Evolutionary conservation across 2,113 vertebrate genomes (phyloP).

Genomic region (Seriola quinqueradiata): DNA sequence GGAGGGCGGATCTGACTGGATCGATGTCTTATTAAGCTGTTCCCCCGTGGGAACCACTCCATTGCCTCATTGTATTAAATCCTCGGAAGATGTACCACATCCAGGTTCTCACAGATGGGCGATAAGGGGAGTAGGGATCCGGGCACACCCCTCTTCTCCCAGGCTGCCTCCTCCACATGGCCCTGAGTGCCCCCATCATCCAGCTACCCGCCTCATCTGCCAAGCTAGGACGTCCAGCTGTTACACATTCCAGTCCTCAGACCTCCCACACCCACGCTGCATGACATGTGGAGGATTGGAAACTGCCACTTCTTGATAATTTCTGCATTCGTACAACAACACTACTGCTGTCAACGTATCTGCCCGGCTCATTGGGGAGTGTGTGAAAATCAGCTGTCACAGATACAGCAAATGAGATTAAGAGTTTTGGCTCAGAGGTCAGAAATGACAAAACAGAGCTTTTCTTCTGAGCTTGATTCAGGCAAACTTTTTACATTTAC

Average conservation of each 20-base stretch:
- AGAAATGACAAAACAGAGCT: not conserved
- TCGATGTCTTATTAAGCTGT: conserved; percentile 38
- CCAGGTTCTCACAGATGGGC: conserved; percentile 71
- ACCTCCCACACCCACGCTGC: conserved; percentile 72
- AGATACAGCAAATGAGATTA: not conserved
- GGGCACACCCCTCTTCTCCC: conserved; percentile 9
- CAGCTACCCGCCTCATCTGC: conserved; percentile 53
- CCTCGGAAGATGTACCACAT: conserved; percentile 54
- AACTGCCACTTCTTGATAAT: conserved; percentile 19
- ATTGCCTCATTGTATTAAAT: conserved; percentile 69
- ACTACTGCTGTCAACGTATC: not conserved
- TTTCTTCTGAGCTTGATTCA: not conserved
- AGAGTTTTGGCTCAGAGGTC: not conserved
- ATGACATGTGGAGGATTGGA: conserved; percentile 32
- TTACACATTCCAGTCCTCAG: conserved; percentile 73
- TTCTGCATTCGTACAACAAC: conserved; percentile 17
- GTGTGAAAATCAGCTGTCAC: conserved; percentile 2
- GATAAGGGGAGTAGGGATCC: conserved; percentile 20
- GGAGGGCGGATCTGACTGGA: conserved; percentile 45
- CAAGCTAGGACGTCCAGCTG: conserved; percentile 72
- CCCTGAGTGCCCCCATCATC: conserved; percentile 58
- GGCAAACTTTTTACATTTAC: too few species aligned
- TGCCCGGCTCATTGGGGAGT: too few species aligned
- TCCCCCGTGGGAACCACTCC: conserved; percentile 28
- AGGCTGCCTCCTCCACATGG: conserved; percentile 42